A percentile compares a stretch with the other conserved stretches of the same genome.
Conservation (phyloP, 2,888 invertebrate genomes). For the Cryptosula pallasiana region DNA sequence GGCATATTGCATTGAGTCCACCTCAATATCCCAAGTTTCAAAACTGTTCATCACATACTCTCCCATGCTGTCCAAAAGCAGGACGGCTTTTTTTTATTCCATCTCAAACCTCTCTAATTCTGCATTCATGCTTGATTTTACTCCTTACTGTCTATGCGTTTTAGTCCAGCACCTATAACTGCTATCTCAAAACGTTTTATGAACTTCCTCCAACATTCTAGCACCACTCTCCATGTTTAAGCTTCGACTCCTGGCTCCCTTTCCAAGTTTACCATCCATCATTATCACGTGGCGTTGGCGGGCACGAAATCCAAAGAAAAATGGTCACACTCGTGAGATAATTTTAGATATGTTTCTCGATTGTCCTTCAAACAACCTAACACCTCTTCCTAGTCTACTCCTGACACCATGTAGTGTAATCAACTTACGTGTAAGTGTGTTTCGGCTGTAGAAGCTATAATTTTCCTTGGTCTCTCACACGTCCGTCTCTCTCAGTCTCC, state of each 20-base stretch:
- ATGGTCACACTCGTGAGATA: too few species aligned
- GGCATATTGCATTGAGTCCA: neutral
- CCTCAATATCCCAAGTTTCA: neutral
- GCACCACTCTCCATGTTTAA: neutral
- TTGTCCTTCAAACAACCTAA: too few species aligned
- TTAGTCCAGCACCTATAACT: neutral
- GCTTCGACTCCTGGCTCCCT: neutral
- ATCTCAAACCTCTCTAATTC: too few species aligned
- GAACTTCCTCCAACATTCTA: too few species aligned
- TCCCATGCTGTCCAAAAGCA: neutral
- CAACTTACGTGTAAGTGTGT: too few species aligned
- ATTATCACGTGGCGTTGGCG: neutral
- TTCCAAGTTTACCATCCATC: neutral
- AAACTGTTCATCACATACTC: neutral
- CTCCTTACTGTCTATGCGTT: neutral
- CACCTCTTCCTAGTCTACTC: neutral
- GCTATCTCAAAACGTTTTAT: too few species aligned
- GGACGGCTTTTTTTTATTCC: neutral
- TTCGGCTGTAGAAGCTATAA: too few species aligned
- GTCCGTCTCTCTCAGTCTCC: too few species aligned
- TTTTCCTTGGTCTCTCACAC: too few species aligned
- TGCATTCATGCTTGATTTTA: neutral
- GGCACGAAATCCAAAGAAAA: neutral
- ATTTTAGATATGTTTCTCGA: too few species aligned
- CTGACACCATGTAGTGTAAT: slow-evolving; percentile 2